Evolutionary conservation across 1,140 invertebrate genomes (phyloP), one percentile per base, ranked within the genome.

Genomic region (Drosophila micromelanica): DNA sequence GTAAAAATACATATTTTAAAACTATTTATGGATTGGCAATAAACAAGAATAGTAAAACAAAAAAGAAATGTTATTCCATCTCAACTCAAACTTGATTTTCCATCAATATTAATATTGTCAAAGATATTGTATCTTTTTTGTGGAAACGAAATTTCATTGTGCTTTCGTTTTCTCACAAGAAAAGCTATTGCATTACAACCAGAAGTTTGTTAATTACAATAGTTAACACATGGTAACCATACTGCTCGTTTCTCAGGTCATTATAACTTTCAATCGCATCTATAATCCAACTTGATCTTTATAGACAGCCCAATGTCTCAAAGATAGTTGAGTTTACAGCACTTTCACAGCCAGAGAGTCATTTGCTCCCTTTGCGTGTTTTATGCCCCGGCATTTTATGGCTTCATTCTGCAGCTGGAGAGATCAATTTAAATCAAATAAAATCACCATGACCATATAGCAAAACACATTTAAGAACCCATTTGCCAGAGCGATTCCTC

Each of bases 351-450:
- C 6, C 9, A n/a, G 12, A 27, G 27, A 27, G 23, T 12, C 38
- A 43, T 43, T 57, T 32, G 54, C 7, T 37, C 52, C 51, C 69
- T 32, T 32, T 12, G 60, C 6, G 35, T 37, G 43, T 30, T 23
- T 55, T 35, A 56, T 49, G 40, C 15, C 27, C 37, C 2, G 35
- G 45, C 56, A 77, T 85, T 86, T 72, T 77, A 48, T 46, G 12
- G 57, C 35, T 69, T 48, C 52, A 69, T 79, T 74, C 45, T 43
- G 61, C 38, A 45, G 71, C 75, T 76, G 81, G 75, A 76, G 78
- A 86, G 81, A 86, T 86, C 81, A 87, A 86, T 86, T 84, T 82
- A 87, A 86, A 86, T 87, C 78, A 75, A 87, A 86, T 86, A 87
- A 86, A 86, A 81, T 35, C 62, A 65, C 61, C 55, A 52, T 48